Evolutionary conservation across 1,140 invertebrate species (phyloP), one percentile per base, ranked within the genome.

Genomic region (Vollenhovia emeryi): DNA sequence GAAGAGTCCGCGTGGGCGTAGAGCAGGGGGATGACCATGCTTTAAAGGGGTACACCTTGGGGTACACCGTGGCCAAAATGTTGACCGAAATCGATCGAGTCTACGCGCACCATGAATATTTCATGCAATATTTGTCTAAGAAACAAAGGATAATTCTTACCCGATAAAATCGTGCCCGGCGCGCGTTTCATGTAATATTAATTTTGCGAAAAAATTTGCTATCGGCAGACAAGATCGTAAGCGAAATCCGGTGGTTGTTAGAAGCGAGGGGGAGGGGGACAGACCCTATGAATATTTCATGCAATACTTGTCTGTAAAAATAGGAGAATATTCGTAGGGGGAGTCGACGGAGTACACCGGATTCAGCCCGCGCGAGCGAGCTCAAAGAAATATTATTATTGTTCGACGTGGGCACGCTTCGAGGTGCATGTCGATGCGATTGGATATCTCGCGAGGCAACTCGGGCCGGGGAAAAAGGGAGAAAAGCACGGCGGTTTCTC

Each of bases 71-170:
- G 30, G 33, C 24, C 66, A 36, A 73, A 82, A 82, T 13, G 66
- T 52, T 82, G 78, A 73, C 78, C 78, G 40, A 59, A 68, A 85
- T 60, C 62, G 78, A 82, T 73, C 66, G 36, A 9, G 21, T 43
- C 45, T 57, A 84, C 48, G 59, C 48, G 75, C 33, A n/a, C 40
- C 36, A 73, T 82, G 66, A 82, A 82, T 84, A 66, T 80, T 79
- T 84, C 74, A 79, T 84, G 59, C 59, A 79, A 84, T 84, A 76
- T 84, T 84, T 78, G 83, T 84, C 33, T 66, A 79, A 66, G 74
- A 64, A 84, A 66, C 83, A 82, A 82, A 82, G 66, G 50, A 82
- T 82, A 82, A 82, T 73, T 73, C 66, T 71, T 71, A 82, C 18
- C 36, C 50, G 66, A 82, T 82, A 82, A 82, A 73, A 71, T 82